These are phyloP conservation scores for Cyrtodaria siliqua DNA, from an alignment of 2,888 invertebrate genomes.

Conservation along the genomic window DNA sequence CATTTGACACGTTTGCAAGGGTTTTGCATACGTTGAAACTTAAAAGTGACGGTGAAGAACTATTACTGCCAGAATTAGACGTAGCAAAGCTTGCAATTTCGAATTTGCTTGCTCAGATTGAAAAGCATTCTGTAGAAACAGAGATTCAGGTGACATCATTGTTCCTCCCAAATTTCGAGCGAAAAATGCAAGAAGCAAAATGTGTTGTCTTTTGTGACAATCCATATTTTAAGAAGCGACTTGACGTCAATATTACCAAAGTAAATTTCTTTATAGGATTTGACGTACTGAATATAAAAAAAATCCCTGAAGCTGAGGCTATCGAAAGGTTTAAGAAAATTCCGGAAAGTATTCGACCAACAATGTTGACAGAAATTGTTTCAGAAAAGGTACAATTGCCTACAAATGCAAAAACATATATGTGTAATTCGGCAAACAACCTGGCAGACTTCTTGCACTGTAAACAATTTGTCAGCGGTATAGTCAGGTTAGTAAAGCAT, in stretches of 20 bases:
- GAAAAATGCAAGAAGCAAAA: slow-evolving; percentile 26
- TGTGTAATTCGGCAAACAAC: not conserved
- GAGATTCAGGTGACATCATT: slow-evolving; percentile 7
- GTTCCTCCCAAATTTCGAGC: slow-evolving; percentile 24
- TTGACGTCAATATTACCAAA: slow-evolving; percentile 6
- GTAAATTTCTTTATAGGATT: slow-evolving; percentile 40
- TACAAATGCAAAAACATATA: not conserved
- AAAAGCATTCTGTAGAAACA: slow-evolving; percentile 7
- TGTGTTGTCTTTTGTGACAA: slow-evolving; percentile 46
- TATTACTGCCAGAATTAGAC: slow-evolving; percentile 60
- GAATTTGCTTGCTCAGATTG: slow-evolving; percentile 13
- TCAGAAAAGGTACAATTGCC: slow-evolving; percentile 50
- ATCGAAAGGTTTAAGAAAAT: slow-evolving; percentile 41
- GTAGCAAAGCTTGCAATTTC: slow-evolving; percentile 52
- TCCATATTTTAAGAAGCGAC: slow-evolving; percentile 10
- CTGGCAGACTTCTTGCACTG: slow-evolving; percentile 12
- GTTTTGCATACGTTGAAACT: slow-evolving; percentile 58
- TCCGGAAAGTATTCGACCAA: slow-evolving; percentile 54
- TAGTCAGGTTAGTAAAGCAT: slow-evolving; percentile 26
- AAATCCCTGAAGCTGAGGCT: slow-evolving; percentile 4
- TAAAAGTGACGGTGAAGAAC: slow-evolving; percentile 16
- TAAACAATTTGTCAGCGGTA: slow-evolving; percentile 5
- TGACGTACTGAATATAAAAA: not conserved
- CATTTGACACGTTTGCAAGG: slow-evolving; percentile 61
- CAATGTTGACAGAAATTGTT: slow-evolving; percentile 61